These are phyloP conservation scores for Hylaeus anthracinus DNA, from an alignment of 1,140 invertebrate genomes.

Conservation along the genomic window DNA sequence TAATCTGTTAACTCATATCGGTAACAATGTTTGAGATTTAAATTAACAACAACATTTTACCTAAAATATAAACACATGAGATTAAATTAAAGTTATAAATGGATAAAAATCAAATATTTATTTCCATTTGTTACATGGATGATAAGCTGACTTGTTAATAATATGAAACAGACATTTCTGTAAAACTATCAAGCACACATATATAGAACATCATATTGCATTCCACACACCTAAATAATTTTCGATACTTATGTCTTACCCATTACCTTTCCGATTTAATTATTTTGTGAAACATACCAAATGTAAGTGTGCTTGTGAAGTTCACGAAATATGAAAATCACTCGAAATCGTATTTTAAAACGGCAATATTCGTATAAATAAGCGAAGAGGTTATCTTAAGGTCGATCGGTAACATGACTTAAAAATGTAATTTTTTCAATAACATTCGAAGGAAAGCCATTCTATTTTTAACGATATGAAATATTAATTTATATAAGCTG, in stretches of 20 bases:
- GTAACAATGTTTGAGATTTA: slow-evolving; percentile 24
- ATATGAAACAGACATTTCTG: neutral
- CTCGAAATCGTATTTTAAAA: slow-evolving; percentile 27
- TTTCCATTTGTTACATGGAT: neutral
- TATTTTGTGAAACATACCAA: neutral
- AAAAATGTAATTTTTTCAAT: slow-evolving; percentile 15
- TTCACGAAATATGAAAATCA: neutral
- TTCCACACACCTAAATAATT: neutral
- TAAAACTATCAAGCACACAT: neutral
- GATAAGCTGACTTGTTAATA: too few relatives aligned
- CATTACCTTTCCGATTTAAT: slow-evolving; percentile 9
- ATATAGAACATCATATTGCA: slow-evolving; percentile 2
- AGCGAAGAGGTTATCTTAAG: slow-evolving; percentile 41
- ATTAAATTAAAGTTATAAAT: neutral
- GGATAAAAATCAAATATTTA: neutral
- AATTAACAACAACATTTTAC: slow-evolving; percentile 32
- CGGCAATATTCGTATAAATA: slow-evolving; percentile 26
- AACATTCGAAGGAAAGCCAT: neutral
- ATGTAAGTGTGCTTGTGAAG: neutral
- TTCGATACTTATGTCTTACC: slow-evolving; percentile 4
- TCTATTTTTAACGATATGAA: neutral
- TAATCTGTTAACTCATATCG: slow-evolving; percentile 21
- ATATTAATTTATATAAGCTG: neutral
- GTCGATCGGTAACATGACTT: slow-evolving; percentile 23
- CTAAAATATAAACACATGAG: slow-evolving; percentile 33